Conservation (phyloP, 92 coral and sea anemone genomes). For the Pocillopora grandis region DNA sequence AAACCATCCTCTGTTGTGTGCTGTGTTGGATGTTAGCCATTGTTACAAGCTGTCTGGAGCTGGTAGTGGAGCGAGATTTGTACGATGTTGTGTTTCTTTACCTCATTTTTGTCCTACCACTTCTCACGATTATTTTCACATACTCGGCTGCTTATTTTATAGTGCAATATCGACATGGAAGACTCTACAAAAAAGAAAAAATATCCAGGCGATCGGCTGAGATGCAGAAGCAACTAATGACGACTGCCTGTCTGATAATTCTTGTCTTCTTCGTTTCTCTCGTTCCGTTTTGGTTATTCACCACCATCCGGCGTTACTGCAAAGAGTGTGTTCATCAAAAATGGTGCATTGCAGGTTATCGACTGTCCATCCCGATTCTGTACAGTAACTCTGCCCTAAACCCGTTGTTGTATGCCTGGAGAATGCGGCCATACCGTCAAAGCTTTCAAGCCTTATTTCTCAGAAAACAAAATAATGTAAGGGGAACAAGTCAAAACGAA, state of each 20-base stretch:
- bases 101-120: slow-evolving; percentile 26
- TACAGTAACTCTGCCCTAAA: slow-evolving; percentile 58
- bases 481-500: neutral
- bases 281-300: slow-evolving; percentile 39
- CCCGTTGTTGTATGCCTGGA: slow-evolving; percentile 64
- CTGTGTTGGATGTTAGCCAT: slow-evolving; percentile 30
- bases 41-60: slow-evolving; percentile 24
- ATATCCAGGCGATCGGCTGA: slow-evolving; percentile 15
- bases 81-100: slow-evolving; percentile 36
- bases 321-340: slow-evolving; percentile 19
- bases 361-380: slow-evolving; percentile 54
- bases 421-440: slow-evolving; percentile 50
- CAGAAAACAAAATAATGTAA: neutral
- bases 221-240: slow-evolving; percentile 38
- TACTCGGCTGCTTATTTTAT: slow-evolving; percentile 9
- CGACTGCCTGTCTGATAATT: slow-evolving; percentile 27
- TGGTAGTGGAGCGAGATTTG: slow-evolving; percentile 22
- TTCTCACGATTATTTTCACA: slow-evolving; percentile 12
- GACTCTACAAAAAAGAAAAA: neutral
- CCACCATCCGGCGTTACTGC: slow-evolving; percentile 26
- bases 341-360: slow-evolving; percentile 60
- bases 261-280: slow-evolving; percentile 25
- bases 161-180: neutral
- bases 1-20: slow-evolving; percentile 9
- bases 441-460: slow-evolving; percentile 24